Conservation (phyloP, 2,888 invertebrate species). For the Drosophila maculinotata region DNA sequence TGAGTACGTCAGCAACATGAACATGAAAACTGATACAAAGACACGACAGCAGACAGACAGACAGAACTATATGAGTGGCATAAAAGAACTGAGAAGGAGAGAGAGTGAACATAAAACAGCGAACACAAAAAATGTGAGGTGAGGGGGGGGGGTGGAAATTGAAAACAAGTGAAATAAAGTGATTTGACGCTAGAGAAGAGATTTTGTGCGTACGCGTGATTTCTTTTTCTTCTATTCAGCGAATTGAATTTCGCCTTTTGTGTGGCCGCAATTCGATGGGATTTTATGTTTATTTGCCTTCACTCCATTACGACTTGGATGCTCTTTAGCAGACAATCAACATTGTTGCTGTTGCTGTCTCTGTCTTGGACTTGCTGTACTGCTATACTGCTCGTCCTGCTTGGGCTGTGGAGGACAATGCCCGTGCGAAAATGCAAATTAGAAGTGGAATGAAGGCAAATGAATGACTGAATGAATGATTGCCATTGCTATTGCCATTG, state of each 20-base stretch:
- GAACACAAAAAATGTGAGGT: conserved; percentile 33
- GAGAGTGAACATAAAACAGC: conserved; percentile 28
- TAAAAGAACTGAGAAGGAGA: conserved; percentile 2
- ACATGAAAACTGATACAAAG: conserved; percentile 16
- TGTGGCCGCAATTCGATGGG: conserved; percentile 75
- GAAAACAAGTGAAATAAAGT: conserved; percentile 82
- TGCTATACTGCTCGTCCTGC: too few relatives aligned
- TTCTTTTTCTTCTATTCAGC: conserved; percentile 43
- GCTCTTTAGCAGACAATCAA: conserved; percentile 81
- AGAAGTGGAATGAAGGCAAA: conserved; percentile 54
- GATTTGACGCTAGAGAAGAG: conserved; percentile 73
- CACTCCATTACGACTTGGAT: conserved; percentile 80
- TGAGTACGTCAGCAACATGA: conserved; percentile 27
- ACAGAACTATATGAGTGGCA: conserved; percentile 6
- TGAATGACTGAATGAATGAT: conserved; percentile 51
- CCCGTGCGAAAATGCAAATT: conserved; percentile 80
- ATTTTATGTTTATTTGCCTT: conserved; percentile 79
- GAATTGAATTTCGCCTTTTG: conserved; percentile 59
- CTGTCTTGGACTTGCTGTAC: conserved; percentile 6
- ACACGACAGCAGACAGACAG: not conserved
- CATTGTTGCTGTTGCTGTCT: conserved; percentile 49
- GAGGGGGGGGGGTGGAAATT: conserved; percentile 51
- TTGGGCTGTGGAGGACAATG: conserved; percentile 60
- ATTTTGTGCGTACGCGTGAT: conserved; percentile 76
- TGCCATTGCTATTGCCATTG: too few relatives aligned